Base-by-base conservation (phyloP, 2,888 invertebrate genomes). In the Leptothorax acervorum region DNA sequence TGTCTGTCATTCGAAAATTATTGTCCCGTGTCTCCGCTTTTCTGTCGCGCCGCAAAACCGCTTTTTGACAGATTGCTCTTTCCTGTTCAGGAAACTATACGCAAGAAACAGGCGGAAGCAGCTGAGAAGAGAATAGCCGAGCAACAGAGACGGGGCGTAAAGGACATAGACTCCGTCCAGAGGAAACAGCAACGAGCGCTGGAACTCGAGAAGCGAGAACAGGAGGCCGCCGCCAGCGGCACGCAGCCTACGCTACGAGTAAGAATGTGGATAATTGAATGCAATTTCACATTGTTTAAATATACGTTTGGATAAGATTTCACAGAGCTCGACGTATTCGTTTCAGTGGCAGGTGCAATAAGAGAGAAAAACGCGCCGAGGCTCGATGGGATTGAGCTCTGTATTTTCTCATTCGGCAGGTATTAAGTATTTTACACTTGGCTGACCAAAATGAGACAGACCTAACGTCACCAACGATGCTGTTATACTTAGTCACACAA, bases 71-170 rank as follows among this genome's bases (percentile, higher is more conserved):
- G 60, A 18, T 35, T 51, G 51, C 39, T 11, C 51, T 45, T 45
- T 31, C 63, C 31, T 53, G 2, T 60, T n/a, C 70, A 90, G 90
- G 91, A 89, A 53, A 85, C 82, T 39, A 85, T 97, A 73, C 95
- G 97, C 48, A 95, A 95, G 28, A 96, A 97, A 91, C 96, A 96
- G 90, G 95, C 96, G 8, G 97, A 97, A 90, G 97, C 97, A 1
- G 97, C 97, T 0, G 97, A 97, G 93, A 95, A 95, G 68, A 95
- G 97, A 2, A 95, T 96, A 0, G 95, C 95, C 1, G 96, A 97
- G 89, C 96, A 96, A 83, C 96, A 96, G 45, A 92, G 95, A 0
- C 95, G 97, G 4, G 97, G 97, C 0, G 95, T 97, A 5, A 97
- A 96, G 91, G 96, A 97, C 93, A 95, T 96, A 0, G 96, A 96